Base-by-base conservation (phyloP, 2,113 vertebrate species). In the Pedetes capensis region DNA sequence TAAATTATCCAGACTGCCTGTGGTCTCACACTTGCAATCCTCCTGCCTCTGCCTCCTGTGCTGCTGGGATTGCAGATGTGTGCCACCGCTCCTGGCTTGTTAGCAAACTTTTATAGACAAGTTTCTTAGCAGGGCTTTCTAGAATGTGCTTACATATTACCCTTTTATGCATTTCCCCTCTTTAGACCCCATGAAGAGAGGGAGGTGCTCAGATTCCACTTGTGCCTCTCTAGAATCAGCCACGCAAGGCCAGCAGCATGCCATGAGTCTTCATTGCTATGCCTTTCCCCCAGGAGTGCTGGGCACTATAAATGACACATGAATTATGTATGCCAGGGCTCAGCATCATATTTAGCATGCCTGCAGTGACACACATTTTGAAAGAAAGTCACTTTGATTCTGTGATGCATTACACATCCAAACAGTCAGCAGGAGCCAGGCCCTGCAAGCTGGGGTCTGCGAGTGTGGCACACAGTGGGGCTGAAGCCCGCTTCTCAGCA, bases 281-380 rank as follows among this genome's bases (percentile, higher is more conserved):
- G 98, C 98, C 74, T 64, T 66, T 95, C 95, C 91, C 96, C 94
- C 39, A 75, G 84, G 93, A 96, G 93, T 96, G 87, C 97, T 96
- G 98, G 97, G 93, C 94, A 96, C 97, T 95, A 86, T 97, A 98
- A 98, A 98, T 98, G 98, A 98, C 96, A 97, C 96, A 97, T 98
- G 98, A 98, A 98, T 98, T 98, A 98, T 98, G 98, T 91, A 98
- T 98, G 95, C 94, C 81, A 86, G 96, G 96, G 93, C 97, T 98
- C 98, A 96, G 97, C 97, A 96, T 95, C 97, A 98, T 97, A 98
- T 98, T 98, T 97, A 98, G 98, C 95, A 97, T 97, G 98, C 98
- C 98, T 98, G 98, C 98, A 98, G 98, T 97, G 97, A 97, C 94
- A 97, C 98, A 98, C 97, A 96, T 97, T 98, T 97, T 98, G 97